Evolutionary conservation across 64 coral and sea anemone species (phyloP), one percentile per base, ranked within the genome.

Genomic region (Platygyra sinensis): DNA sequence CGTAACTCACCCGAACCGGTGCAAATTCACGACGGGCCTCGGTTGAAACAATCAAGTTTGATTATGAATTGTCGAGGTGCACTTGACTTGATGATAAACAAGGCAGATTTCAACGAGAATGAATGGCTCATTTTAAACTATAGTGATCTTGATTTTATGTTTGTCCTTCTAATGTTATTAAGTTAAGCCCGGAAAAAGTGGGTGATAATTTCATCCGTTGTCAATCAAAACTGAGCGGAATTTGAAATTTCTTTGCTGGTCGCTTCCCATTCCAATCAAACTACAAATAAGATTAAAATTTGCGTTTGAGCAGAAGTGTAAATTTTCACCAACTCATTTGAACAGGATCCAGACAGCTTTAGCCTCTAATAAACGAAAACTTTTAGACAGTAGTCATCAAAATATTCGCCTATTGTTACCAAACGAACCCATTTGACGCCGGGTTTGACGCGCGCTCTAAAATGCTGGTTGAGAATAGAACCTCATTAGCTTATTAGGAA

Each of bases 401-500:
- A 83, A 83, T 42, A 9, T 8, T 71, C 81, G 20, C 20, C 63
- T 64, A 50, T 69, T 72, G 80, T 83, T 83, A 13, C 80, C 17
- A 85, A 69, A 63, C 62, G 62, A 85, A 51, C 63, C 60, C 46
- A 22, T 51, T 71, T 69, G 30, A 51, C 60, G 27, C 61, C 63
- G 32, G 27, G 13, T 51, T 71, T 69, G 30, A 51, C 60, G 27
- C 61, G 10, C 36, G 32, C 62, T 50, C n/a, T 33, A 84, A 84
- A 67, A 69, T 71, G 63, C 38, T 51, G 81, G 81, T 52, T 8
- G 24, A 50, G 81, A 27, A 71, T 72, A 11, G 30, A 1, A 28
- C 10, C 22, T 85, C 62, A 85, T 83, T 65, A 83, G 80, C 80
- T 83, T 12, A 83, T 83, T 65, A 83, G 61, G 64, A 36, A 69